Percentiles rank a stretch among this genome's conserved stretches.
phyloP scores from a whole-genome alignment of 2,888 invertebrate genomes.

The Pseudoips prasinana region DNA sequence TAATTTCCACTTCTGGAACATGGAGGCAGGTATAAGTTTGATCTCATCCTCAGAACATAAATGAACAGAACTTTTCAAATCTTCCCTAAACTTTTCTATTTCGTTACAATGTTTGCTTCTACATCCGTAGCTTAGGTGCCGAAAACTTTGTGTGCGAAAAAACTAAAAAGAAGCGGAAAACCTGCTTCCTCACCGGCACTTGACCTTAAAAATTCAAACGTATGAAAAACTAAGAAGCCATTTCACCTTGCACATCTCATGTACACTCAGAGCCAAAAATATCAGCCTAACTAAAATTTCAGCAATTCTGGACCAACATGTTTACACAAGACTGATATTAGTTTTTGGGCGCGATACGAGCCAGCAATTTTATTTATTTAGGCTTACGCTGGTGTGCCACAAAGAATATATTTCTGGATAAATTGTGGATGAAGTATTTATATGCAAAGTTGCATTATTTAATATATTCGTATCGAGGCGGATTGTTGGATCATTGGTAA shows the following conservation, averaged over 20 bases:
- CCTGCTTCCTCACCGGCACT: slow-evolving; percentile 17
- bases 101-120: no score
- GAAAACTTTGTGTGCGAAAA: slow-evolving; percentile 6
- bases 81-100: no score
- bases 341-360: slow-evolving; percentile 44
- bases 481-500: no score
- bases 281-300: slow-evolving; percentile 41
- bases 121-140: no score
- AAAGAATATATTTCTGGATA: slow-evolving; percentile 34
- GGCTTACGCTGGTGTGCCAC: slow-evolving; percentile 31
- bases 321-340: slow-evolving; percentile 55
- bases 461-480: background rate
- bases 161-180: slow-evolving; percentile 17
- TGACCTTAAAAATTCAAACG: slow-evolving; percentile 37
- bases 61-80: no score
- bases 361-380: slow-evolving; percentile 45
- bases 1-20: no score
- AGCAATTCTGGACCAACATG: slow-evolving; percentile 47
- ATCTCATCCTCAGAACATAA: no score
- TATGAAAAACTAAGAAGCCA: slow-evolving; percentile 35
- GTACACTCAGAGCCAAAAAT: slow-evolving; percentile 41
- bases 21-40: no score
- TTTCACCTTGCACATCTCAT: slow-evolving; percentile 19
- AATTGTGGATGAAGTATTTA: slow-evolving; percentile 25
- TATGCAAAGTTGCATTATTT: slow-evolving; percentile 6